A percentile compares a stretch with the other conserved stretches of the same genome.
These are phyloP conservation scores for Cydia fagiglandana DNA, from an alignment of 1,140 invertebrate genomes.

Conservation along the genomic window DNA sequence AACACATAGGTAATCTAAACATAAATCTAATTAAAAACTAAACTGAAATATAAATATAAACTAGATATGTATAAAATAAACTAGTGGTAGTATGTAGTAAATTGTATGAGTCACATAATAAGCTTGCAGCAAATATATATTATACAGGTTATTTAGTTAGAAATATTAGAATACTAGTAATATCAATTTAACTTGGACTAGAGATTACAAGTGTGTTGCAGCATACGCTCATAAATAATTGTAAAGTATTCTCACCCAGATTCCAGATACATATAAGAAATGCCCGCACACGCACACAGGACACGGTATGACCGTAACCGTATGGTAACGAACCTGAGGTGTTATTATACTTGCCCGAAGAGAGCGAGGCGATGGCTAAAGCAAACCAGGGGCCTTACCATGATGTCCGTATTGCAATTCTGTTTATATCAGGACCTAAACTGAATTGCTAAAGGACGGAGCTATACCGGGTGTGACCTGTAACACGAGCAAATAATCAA, in stretches of 20 bases:
- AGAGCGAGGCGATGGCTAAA: not conserved
- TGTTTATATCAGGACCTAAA: no score
- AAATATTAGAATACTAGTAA: not conserved
- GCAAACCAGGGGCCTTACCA: no score
- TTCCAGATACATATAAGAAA: conserved; percentile 12
- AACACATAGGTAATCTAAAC: no score
- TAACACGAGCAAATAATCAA: no score
- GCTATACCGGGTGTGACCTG: no score
- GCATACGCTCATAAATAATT: not conserved
- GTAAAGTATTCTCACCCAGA: conserved; percentile 6
- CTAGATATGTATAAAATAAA: no score
- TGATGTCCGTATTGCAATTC: no score
- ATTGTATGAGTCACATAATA: not conserved
- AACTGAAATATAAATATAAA: no score
- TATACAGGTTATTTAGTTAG: not conserved
- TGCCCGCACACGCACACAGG: not conserved
- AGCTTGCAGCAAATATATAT: not conserved
- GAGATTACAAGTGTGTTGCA: not conserved
- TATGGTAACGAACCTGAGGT: not conserved
- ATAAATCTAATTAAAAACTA: no score
- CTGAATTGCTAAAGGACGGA: no score
- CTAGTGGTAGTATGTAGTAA: no score
- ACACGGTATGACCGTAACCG: not conserved
- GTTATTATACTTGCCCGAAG: not conserved
- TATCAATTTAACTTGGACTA: not conserved